Evolutionary conservation across 2,888 invertebrate genomes (phyloP).

Genomic region (Cephus pulcher): DNA sequence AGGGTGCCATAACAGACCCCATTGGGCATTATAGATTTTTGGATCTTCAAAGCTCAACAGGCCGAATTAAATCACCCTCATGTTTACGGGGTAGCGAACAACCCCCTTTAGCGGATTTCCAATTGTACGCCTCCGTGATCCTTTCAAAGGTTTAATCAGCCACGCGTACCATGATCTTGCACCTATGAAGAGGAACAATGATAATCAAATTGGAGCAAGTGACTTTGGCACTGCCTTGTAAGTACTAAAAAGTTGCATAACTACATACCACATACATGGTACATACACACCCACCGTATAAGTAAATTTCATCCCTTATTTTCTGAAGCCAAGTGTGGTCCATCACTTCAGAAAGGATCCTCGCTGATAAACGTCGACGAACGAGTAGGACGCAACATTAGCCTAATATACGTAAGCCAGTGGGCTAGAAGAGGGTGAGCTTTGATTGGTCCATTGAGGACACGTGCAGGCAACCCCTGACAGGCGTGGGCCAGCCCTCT

Average conservation of each 20-base stretch:
- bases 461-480: slow-evolving; percentile 54
- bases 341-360: neutral
- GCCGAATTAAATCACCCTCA: slow-evolving; percentile 26
- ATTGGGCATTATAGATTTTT: neutral
- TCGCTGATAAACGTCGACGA: slow-evolving; percentile 1
- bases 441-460: slow-evolving; percentile 67
- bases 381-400: slow-evolving; percentile 30
- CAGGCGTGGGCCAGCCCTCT: slow-evolving; percentile 53
- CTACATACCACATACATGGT: neutral
- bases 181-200: neutral
- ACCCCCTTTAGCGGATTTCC: slow-evolving; percentile 19
- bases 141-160: slow-evolving; percentile 13
- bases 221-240: neutral
- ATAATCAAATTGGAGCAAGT: neutral
- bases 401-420: slow-evolving; percentile 43
- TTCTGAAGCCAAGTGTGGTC: neutral
- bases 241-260: neutral
- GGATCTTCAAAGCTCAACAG: slow-evolving; percentile 16
- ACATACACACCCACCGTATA: neutral
- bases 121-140: slow-evolving; percentile 20
- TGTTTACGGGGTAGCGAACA: slow-evolving; percentile 13
- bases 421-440: slow-evolving; percentile 57
- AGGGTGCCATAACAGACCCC: slow-evolving; percentile 4
- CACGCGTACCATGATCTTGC: neutral
- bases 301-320: neutral